phyloP scores from a whole-genome alignment of 2,888 invertebrate genomes.

The Pristionchus fissidentatus region DNA sequence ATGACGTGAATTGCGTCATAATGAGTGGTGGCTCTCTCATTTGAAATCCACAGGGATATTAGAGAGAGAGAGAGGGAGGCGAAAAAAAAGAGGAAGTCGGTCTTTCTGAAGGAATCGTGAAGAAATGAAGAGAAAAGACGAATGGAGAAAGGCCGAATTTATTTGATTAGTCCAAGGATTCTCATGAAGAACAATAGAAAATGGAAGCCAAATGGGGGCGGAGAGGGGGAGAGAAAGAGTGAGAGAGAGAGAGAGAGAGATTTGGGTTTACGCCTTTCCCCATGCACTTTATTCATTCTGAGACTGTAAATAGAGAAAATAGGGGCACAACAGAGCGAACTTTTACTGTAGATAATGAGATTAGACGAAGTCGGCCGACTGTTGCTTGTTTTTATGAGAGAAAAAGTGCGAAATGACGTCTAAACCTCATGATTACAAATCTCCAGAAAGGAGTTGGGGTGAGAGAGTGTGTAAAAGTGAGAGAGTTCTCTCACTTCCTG shows the following conservation, averaged over 20 bases:
- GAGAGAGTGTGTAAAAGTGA: no score
- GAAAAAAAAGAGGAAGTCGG: conserved; percentile 23
- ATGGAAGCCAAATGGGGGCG: background rate
- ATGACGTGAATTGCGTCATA: no score
- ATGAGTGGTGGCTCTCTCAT: background rate
- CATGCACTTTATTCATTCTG: background rate
- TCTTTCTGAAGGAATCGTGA: conserved; percentile 7
- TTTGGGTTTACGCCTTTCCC: no score
- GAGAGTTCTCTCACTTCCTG: no score
- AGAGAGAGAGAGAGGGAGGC: no score
- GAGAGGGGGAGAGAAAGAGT: background rate
- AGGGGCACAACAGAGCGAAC: no score
- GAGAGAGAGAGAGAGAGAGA: background rate
- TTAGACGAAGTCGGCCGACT: no score
- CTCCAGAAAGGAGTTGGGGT: no score
- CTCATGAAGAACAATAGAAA: background rate
- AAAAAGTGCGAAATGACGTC: no score
- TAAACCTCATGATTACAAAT: no score
- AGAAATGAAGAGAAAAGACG: background rate
- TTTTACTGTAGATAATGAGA: no score
- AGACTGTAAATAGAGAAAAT: conserved; percentile 29
- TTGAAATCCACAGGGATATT: background rate
- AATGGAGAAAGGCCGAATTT: conserved; percentile 23
- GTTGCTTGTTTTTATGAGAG: no score
- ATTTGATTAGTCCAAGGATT: conserved; percentile 40